Conservation (phyloP, 2,113 vertebrate species). For the Pungitius pungitius region DNA sequence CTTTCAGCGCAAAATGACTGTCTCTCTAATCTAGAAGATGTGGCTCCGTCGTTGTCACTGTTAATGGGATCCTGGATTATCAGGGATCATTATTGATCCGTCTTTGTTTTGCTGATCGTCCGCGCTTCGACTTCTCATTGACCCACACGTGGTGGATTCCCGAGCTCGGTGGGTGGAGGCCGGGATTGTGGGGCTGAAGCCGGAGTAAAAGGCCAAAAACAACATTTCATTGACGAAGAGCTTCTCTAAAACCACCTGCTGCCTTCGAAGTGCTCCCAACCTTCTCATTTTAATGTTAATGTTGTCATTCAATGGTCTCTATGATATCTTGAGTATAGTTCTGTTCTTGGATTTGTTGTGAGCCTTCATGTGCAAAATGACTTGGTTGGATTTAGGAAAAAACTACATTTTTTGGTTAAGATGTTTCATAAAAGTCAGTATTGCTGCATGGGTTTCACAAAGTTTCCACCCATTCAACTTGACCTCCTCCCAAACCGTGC, state of each 20-base stretch:
- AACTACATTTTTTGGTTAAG: not conserved
- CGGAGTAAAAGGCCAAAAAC: constrained; percentile 29
- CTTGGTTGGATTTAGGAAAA: not conserved
- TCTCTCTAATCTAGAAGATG: too few relatives aligned
- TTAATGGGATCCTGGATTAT: constrained; percentile 67
- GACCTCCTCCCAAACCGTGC: not conserved
- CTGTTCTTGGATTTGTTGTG: not conserved
- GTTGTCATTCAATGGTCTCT: not conserved
- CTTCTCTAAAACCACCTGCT: constrained; percentile 51
- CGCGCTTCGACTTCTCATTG: constrained; percentile 23
- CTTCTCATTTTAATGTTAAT: not conserved
- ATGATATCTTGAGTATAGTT: not conserved
- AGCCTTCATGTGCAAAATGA: not conserved
- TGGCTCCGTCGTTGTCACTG: constrained; percentile 42
- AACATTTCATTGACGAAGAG: not conserved
- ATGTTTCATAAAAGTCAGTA: not conserved
- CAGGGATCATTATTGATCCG: constrained; percentile 76
- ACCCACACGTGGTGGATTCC: constrained; percentile 72
- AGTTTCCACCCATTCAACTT: not conserved
- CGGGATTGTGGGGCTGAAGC: constrained; percentile 4
- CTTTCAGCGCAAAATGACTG: too few relatives aligned
- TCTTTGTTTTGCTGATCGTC: constrained; percentile 41
- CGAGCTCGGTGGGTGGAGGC: constrained; percentile 39
- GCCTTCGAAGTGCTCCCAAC: not conserved
- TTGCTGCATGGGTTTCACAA: not conserved